Percentiles rank a stretch among this genome's conserved stretches.
Conservation (phyloP, 2,113 vertebrate genomes). For the Elanus axillaris region DNA sequence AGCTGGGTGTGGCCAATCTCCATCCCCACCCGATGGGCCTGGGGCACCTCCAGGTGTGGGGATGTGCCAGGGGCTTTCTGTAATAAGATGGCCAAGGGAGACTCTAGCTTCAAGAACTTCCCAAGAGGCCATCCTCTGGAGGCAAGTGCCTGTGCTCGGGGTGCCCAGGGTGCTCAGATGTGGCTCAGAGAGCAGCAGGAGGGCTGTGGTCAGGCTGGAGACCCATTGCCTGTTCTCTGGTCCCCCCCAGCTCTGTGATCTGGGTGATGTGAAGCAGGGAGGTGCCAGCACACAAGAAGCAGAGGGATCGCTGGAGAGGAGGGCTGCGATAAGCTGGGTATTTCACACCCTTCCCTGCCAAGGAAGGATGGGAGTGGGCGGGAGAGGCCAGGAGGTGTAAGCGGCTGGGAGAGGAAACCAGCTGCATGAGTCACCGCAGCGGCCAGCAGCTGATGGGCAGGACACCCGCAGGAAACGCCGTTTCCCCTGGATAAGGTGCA, state of each 20-base stretch:
- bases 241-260: neutral
- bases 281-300: neutral
- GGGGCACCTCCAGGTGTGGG: neutral
- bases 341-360: conserved; percentile 52
- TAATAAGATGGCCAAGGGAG: neutral
- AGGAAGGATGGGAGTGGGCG: conserved; percentile 14
- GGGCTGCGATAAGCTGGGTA: neutral
- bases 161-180: neutral
- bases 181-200: neutral
- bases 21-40: too few relatives aligned
- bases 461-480: neutral
- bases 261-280: neutral
- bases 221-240: neutral
- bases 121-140: neutral
- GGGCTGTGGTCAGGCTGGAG: neutral
- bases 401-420: conserved; percentile 28
- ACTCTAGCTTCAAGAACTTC: neutral
- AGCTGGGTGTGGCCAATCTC: neutral
- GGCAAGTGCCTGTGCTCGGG: neutral
- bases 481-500: conserved; percentile 56
- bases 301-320: neutral
- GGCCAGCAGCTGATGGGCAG: neutral
- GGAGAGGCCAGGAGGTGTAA: neutral
- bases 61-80: neutral
- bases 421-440: neutral